Conservation (phyloP, 64 coral and sea anemone species). For the Cladopsammia gracilis region DNA sequence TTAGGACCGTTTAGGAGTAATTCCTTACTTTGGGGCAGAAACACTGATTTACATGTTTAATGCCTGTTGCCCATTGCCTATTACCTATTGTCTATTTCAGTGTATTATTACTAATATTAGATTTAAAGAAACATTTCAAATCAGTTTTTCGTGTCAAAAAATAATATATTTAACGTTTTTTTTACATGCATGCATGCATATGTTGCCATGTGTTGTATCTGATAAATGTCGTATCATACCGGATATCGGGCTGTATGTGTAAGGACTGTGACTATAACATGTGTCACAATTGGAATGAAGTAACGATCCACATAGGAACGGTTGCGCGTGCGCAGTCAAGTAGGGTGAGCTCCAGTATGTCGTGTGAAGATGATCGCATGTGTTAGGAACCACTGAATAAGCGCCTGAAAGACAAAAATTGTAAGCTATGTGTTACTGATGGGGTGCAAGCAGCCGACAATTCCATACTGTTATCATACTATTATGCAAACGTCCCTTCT, state of each 20-base stretch:
- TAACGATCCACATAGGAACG: conserved; percentile 35
- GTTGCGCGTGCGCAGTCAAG: conserved; percentile 20
- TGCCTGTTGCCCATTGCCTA: no score
- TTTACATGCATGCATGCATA: no score
- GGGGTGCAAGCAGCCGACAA: no score
- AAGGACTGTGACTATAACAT: conserved; percentile 54
- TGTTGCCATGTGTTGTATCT: background rate
- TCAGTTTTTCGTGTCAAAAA: background rate
- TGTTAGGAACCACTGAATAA: conserved; percentile 38
- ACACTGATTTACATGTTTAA: no score
- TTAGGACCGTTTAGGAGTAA: no score
- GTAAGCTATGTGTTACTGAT: no score
- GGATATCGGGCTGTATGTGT: conserved; percentile 47
- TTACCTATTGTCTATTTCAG: no score
- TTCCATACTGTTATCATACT: no score
- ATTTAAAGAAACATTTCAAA: background rate
- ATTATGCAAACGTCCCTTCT: no score
- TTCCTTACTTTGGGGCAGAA: no score
- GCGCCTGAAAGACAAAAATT: background rate
- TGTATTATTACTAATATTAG: background rate
- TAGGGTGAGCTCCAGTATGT: conserved; percentile 46
- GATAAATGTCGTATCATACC: conserved; percentile 25
- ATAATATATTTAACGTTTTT: no score
- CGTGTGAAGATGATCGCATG: conserved; percentile 60
- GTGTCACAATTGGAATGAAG: conserved; percentile 61